Conservation (phyloP, 2,797 vertebrate species). For the Sebastes itinus region DNA sequence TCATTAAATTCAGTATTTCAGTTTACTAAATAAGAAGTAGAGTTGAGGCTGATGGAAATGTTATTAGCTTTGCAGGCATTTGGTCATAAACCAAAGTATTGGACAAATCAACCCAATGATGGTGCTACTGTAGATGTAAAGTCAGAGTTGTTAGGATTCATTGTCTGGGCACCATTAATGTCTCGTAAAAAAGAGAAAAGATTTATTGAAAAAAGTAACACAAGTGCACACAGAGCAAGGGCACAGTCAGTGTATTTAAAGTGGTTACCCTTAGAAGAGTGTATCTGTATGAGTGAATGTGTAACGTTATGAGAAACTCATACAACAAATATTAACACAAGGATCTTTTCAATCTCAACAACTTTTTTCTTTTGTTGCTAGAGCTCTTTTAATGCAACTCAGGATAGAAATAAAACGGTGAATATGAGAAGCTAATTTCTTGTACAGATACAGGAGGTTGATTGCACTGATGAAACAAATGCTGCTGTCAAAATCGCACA, state of each 20-base stretch:
- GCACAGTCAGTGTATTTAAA: not conserved
- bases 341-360: not conserved
- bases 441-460: not conserved
- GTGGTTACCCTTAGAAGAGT: too few relatives aligned
- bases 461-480: slow-evolving; percentile 11
- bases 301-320: too few relatives aligned
- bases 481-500: not conserved
- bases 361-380: not conserved
- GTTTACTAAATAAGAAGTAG: not conserved
- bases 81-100: not conserved
- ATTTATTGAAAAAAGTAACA: not conserved
- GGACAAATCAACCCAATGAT: not conserved
- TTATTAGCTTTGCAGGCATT: not conserved
- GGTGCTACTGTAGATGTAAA: not conserved
- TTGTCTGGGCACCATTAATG: not conserved
- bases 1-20: not conserved
- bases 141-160: not conserved
- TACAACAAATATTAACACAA: not conserved
- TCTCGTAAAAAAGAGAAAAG: not conserved
- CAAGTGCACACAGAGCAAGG: not conserved
- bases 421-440: not conserved
- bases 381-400: not conserved
- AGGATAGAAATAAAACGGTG: not conserved
- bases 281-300: too few relatives aligned
- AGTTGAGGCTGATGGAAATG: not conserved